Conservation (phyloP, 2,113 vertebrate genomes). For the Dinomys branickii region DNA sequence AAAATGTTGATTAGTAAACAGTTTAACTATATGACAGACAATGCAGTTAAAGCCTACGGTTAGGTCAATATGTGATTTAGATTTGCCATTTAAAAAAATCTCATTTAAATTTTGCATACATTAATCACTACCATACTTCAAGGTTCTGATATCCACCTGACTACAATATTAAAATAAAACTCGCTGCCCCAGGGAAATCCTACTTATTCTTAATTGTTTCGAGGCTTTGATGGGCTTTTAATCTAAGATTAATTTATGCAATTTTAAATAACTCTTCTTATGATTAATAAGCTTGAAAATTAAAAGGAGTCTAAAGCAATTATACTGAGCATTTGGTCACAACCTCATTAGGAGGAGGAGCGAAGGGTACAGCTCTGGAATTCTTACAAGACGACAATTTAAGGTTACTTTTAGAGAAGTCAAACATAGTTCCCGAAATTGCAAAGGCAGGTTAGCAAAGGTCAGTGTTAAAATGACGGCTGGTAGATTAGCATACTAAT, state of each 20-base stretch:
- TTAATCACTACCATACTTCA: slow-evolving; percentile 98
- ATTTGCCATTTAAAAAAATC: slow-evolving; percentile 92
- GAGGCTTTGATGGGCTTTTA: slow-evolving; percentile 98
- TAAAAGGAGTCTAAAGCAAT: slow-evolving; percentile 99
- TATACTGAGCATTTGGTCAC: slow-evolving; percentile 98
- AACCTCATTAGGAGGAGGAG: slow-evolving; percentile 97
- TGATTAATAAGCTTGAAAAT: slow-evolving; percentile 99
- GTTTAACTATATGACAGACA: slow-evolving; percentile 88
- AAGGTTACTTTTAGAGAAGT: slow-evolving; percentile 90
- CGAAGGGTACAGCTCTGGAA: slow-evolving; percentile 89
- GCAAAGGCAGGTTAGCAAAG: slow-evolving; percentile 89
- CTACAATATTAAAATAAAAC: slow-evolving; percentile 96
- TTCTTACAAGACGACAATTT: slow-evolving; percentile 90
- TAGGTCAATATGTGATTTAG: slow-evolving; percentile 93
- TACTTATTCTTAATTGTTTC: slow-evolving; percentile 99
- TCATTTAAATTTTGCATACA: slow-evolving; percentile 96
- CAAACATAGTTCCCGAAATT: slow-evolving; percentile 86
- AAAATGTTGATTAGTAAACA: slow-evolving; percentile 89
- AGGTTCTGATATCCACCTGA: slow-evolving; percentile 98
- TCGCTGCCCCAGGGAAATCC: slow-evolving; percentile 97
- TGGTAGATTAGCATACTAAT: slow-evolving; percentile 93
- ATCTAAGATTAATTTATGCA: slow-evolving; percentile 99
- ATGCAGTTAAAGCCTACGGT: slow-evolving; percentile 88
- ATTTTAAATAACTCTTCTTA: slow-evolving; percentile 99
- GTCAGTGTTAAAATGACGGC: slow-evolving; percentile 89